phyloP scores from a whole-genome alignment of 2,888 invertebrate genomes.

The Noctua pronuba region DNA sequence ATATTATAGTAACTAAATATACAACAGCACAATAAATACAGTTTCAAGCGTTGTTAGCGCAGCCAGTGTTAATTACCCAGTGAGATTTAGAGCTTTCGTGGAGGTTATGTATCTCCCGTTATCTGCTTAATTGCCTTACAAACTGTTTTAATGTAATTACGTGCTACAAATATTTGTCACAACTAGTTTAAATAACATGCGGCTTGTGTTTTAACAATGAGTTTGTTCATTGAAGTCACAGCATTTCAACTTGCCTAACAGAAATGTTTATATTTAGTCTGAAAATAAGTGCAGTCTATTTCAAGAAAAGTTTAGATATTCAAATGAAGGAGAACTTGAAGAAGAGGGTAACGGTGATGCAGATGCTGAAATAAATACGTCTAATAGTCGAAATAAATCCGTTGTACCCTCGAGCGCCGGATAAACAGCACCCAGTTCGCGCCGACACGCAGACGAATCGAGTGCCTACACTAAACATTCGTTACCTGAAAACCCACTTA shows the following conservation, averaged over 20 bases:
- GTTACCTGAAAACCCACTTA: conserved; percentile 69
- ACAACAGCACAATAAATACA: conserved; percentile 50
- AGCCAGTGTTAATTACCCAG: conserved; percentile 73
- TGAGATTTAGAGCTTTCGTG: conserved; percentile 73
- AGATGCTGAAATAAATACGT: conserved; percentile 19
- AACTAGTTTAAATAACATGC: conserved; percentile 38
- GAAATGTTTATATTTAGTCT: neutral
- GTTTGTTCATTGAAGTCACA: conserved; percentile 1
- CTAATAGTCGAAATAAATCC: conserved; percentile 23
- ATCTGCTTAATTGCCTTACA: conserved; percentile 69
- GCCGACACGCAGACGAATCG: conserved; percentile 41
- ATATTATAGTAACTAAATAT: conserved; percentile 22
- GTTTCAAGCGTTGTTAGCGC: conserved; percentile 63
- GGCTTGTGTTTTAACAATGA: conserved; percentile 14
- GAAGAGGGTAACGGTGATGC: neutral
- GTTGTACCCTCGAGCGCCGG: neutral
- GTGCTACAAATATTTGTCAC: conserved; percentile 56
- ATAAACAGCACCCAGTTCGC: conserved; percentile 20
- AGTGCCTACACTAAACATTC: conserved; percentile 54
- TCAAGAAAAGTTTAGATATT: neutral
- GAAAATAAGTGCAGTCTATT: neutral
- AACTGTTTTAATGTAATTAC: conserved; percentile 58
- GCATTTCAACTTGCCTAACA: neutral
- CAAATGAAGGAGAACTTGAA: conserved; percentile 8
- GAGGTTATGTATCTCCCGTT: conserved; percentile 74